phyloP scores from a whole-genome alignment of 2,888 invertebrate species.

The Tetrapedia diversipes region DNA sequence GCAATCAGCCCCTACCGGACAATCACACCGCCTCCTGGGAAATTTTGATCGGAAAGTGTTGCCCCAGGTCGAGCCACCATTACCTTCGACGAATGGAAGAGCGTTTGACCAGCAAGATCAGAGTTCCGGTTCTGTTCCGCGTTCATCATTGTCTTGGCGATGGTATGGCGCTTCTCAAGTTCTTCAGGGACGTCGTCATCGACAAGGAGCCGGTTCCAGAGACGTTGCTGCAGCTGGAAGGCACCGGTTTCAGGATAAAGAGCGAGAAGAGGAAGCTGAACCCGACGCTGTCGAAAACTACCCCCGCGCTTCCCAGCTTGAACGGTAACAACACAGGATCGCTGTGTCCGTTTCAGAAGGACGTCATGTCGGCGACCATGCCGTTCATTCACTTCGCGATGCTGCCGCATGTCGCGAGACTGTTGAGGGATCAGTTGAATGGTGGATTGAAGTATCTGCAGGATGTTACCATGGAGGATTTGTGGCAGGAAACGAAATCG shows the following conservation, averaged over 20 bases:
- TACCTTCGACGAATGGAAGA: slow-evolving; percentile 66
- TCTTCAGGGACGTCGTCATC: slow-evolving; percentile 83
- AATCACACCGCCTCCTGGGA: slow-evolving; percentile 84
- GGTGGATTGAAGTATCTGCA: slow-evolving; percentile 27
- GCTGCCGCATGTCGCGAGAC: slow-evolving; percentile 6
- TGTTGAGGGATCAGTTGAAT: slow-evolving; percentile 27
- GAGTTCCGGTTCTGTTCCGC: slow-evolving; percentile 83
- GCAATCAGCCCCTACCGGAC: slow-evolving; percentile 83
- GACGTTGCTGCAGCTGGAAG: slow-evolving; percentile 28
- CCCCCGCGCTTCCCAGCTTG: background rate
- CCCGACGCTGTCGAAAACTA: background rate
- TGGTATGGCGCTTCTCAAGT: slow-evolving; percentile 84
- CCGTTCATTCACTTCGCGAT: slow-evolving; percentile 62
- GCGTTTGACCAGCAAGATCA: slow-evolving; percentile 64
- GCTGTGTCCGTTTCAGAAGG: slow-evolving; percentile 26
- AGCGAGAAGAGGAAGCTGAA: slow-evolving; percentile 11
- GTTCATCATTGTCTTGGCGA: slow-evolving; percentile 85
- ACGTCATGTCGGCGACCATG: slow-evolving; percentile 67
- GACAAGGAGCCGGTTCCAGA: slow-evolving; percentile 71
- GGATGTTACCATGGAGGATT: slow-evolving; percentile 18
- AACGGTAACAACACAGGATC: background rate
- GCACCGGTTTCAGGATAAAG: slow-evolving; percentile 1
- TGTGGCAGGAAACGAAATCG: slow-evolving; percentile 25
- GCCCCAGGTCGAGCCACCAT: slow-evolving; percentile 54
- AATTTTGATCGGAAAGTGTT: slow-evolving; percentile 82